phyloP scores from a whole-genome alignment of 2,888 invertebrate genomes.

The Unio delphinus region DNA sequence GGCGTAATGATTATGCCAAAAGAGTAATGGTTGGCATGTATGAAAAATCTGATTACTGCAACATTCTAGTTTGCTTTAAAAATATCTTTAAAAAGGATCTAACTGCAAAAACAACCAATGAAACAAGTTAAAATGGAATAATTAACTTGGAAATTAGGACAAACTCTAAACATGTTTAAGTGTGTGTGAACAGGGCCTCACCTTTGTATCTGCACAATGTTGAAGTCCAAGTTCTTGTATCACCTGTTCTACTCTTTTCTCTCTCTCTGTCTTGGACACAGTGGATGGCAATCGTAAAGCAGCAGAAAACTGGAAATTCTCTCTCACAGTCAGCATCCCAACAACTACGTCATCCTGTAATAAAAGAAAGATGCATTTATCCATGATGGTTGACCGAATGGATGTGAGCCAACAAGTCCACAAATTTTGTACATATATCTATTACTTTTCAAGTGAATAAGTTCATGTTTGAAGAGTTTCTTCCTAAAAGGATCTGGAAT shows the following conservation, averaged over 20 bases:
- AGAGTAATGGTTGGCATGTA: too few species aligned
- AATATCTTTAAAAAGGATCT: too few species aligned
- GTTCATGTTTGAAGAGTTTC: too few species aligned
- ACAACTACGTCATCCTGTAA: constrained; percentile 70
- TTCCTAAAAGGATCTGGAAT: too few species aligned
- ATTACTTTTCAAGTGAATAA: too few species aligned
- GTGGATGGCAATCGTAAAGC: constrained; percentile 60
- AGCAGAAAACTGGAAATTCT: constrained; percentile 70
- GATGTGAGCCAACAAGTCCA: background rate
- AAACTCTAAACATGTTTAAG: too few species aligned
- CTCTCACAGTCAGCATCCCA: constrained; percentile 69
- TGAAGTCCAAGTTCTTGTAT: constrained; percentile 67
- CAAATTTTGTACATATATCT: background rate
- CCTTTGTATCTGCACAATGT: constrained; percentile 68
- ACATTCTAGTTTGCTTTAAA: too few species aligned
- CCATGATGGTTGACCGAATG: background rate
- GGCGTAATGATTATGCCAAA: too few species aligned
- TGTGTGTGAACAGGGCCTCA: constrained; percentile 15
- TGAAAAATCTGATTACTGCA: too few species aligned
- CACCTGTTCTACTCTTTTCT: constrained; percentile 57
- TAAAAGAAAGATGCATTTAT: background rate
- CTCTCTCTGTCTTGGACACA: constrained; percentile 43
- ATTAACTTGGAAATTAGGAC: too few species aligned
- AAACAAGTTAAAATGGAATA: too few species aligned
- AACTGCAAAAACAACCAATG: too few species aligned